Conservation (phyloP, 2,888 invertebrate genomes). For the Acrocyrtus sp. region DNA sequence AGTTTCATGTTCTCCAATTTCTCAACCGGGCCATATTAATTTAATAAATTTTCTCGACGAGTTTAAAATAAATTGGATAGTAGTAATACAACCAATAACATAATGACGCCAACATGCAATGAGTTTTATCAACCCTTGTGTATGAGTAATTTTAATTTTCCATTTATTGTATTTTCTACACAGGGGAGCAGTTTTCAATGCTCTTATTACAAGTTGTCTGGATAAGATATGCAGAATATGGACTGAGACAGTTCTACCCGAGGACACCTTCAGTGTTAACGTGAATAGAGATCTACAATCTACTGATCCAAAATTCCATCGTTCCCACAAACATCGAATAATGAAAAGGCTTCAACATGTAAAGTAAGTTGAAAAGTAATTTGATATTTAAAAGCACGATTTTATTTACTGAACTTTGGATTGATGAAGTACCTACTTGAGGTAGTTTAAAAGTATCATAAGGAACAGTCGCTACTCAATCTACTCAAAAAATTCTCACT, state of each 20-base stretch:
- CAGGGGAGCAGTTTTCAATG: conserved; percentile 96
- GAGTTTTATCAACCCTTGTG: too few species aligned
- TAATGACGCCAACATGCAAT: too few species aligned
- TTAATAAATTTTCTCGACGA: not conserved
- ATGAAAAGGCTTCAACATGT: conserved; percentile 97
- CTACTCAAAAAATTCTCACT: too few species aligned
- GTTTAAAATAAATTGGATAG: too few species aligned
- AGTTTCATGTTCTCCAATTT: conserved; percentile 64
- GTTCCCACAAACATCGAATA: conserved; percentile 90
- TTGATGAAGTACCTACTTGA: too few species aligned
- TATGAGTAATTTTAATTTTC: too few species aligned
- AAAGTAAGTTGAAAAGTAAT: conserved; percentile 74
- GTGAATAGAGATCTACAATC: conserved; percentile 72
- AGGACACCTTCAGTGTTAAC: conserved; percentile 79
- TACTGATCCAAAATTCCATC: conserved; percentile 75
- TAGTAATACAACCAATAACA: too few species aligned
- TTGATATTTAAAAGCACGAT: conserved; percentile 3
- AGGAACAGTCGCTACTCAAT: too few species aligned
- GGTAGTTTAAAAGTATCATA: too few species aligned
- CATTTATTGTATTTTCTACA: too few species aligned
- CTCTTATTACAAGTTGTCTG: conserved; percentile 96
- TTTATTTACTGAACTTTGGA: too few species aligned
- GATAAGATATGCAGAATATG: conserved; percentile 99
- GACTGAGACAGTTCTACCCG: conserved; percentile 97
- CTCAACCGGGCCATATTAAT: conserved; percentile 1